These are phyloP conservation scores for Sphecodes monilicornis DNA, from an alignment of 2,888 invertebrate genomes.

Conservation along the genomic window DNA sequence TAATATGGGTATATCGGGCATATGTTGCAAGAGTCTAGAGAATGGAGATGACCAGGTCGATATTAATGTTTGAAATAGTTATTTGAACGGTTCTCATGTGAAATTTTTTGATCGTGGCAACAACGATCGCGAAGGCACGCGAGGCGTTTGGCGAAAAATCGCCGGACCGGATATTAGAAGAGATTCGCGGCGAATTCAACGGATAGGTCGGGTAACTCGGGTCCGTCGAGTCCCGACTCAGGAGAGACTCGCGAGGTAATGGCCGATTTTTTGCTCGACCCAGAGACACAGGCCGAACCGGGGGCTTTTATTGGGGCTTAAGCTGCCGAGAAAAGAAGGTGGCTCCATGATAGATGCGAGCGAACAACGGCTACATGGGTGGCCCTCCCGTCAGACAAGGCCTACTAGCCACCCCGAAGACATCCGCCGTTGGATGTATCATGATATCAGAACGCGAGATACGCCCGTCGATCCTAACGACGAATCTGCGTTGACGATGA, in stretches of 20 bases:
- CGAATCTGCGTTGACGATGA: conserved; percentile 33
- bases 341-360: conserved; percentile 84
- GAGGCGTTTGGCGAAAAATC: conserved; percentile 32
- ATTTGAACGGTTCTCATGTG: background rate
- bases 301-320: conserved; percentile 81
- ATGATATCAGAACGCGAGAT: conserved; percentile 74
- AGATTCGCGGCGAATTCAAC: conserved; percentile 44
- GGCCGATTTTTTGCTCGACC: conserved; percentile 79
- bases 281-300: conserved; percentile 78
- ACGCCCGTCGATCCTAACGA: conserved; percentile 46
- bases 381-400: conserved; percentile 82
- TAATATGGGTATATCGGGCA: no score
- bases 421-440: conserved; percentile 73
- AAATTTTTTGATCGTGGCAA: background rate
- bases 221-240: conserved; percentile 66
- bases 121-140: background rate
- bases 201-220: conserved; percentile 64
- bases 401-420: conserved; percentile 83
- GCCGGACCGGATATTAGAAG: conserved; percentile 24
- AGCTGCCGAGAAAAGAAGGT: conserved; percentile 80
- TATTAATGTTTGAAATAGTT: background rate
- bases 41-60: no score
- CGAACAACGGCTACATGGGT: conserved; percentile 83
- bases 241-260: conserved; percentile 74
- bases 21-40: no score